These are phyloP conservation scores for Halcyon senegalensis DNA, from an alignment of 2,113 vertebrate genomes.

Conservation along the genomic window DNA sequence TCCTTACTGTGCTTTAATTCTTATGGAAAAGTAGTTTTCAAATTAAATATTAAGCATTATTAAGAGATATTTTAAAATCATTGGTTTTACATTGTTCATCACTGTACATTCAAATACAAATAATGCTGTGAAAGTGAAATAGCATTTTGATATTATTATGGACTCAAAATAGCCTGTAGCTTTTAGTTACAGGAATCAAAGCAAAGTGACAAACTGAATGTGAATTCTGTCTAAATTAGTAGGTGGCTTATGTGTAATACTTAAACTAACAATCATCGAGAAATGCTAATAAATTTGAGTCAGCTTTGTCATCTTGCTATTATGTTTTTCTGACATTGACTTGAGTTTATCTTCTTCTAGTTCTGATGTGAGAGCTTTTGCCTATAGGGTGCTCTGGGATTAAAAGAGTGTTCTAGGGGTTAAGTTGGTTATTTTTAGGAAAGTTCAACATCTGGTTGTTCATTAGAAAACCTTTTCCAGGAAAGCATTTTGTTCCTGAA, in stretches of 20 bases:
- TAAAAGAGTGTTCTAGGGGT: background rate
- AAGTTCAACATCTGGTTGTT: conserved; percentile 9
- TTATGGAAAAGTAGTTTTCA: background rate
- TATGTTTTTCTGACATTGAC: background rate
- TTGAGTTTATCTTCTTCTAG: background rate
- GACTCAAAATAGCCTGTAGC: background rate
- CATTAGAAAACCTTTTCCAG: conserved; percentile 15
- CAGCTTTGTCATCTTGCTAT: background rate
- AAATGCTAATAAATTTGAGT: background rate
- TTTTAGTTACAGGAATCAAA: background rate
- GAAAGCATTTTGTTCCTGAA: conserved; percentile 18
- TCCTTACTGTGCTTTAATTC: background rate
- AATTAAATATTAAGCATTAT: background rate
- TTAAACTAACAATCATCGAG: background rate
- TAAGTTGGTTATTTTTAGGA: conserved; percentile 12
- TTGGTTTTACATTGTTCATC: background rate
- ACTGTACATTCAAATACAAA: background rate
- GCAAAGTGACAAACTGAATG: background rate
- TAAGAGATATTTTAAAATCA: background rate
- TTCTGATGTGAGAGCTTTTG: background rate
- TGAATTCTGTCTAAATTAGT: background rate
- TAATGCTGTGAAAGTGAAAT: background rate
- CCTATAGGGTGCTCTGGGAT: background rate
- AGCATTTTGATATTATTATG: background rate
- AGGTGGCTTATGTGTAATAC: background rate